Evolutionary conservation across 2,797 vertebrate species (phyloP), one percentile per base, ranked within the genome.

Genomic region (Clarias fuscus): DNA sequence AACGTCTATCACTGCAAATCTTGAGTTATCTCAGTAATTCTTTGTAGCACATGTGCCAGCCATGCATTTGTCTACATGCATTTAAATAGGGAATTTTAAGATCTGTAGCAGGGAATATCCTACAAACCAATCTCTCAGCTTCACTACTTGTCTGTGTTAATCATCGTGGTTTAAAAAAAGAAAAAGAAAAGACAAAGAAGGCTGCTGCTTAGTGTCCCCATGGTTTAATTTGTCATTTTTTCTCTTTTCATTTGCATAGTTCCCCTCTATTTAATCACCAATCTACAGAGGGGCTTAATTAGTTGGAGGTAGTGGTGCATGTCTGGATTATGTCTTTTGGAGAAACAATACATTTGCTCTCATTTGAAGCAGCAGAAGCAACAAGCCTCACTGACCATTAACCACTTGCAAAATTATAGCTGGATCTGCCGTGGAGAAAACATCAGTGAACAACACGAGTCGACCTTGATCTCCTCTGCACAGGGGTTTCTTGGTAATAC

Each of bases 11-110:
- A 84, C 86, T 88, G 87, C 84, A 86, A 81, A 75, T 88, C 87
- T 82, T 65, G 83, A 58, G 59, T 75, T 88, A 48, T 86, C 89
- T 61, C 40, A 83, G 83, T 93, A 91, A 92, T 92, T 82, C 86
- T 87, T 90, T 89, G 86, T 89, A 56, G 13, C 53, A 56, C 53
- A 56, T 3, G 40, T 88, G 91, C 91, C 89, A 89, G 88, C 89
- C 90, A 67, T 88, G 70, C 86, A 85, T 68, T 73, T 43, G 86
- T 80, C 75, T 85, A 89, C 86, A 91, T 91, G 91, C 86, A 93
- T 92, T 89, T 78, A 89, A 92, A 93, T 92, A 93, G 89, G 91
- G 92, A 93, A 95, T 94, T 93, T 88, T 91, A 88, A 89, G 90
- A 93, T 94, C 91, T 92, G 89, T 94, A 91, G 86, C 85, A 90